Base-by-base conservation (phyloP, 2,888 invertebrate genomes). In the Brassicogethes aeneus region DNA sequence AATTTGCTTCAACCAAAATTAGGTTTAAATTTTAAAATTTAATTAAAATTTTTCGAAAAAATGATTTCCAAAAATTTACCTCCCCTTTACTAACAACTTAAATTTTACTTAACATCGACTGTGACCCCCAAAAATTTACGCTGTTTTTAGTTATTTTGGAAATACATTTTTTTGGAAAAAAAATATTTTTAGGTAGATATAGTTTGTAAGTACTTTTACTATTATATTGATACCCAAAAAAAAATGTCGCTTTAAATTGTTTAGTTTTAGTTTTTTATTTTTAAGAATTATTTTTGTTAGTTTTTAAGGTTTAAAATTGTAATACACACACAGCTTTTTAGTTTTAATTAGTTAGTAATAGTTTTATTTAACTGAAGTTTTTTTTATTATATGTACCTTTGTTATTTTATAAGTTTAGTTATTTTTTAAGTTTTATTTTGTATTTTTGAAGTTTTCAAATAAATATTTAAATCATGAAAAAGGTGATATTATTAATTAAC, bases 261-360 rank as follows among this genome's bases (percentile, higher is more conserved):
- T 45, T 45, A 46, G 38, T 43, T 51, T 47, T 43, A 43, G 42
- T 23, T 32, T 44, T 48, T 47, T 43, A 17, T 34, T 45, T 45
- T 43, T 41, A 40, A 37, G 35, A 36, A 15, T 17, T 42, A 34
- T 38, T 41, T 43, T 46, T 40, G 38, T 37, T 47, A 38, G 35
- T 36, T 40, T 31, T 41, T 47, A 39, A 17, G 40, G n/a, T 45
- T 43, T 47, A 40, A 52, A 55, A 48, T 50, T 56, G 60, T 59
- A 61, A 62, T 63, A 61, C 59, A 63, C 65, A 64, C 62, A 60
- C 64, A 64, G 64, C 64, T 64, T 39, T 39, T 23, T 30, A 2
- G 16, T 15, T 36, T 40, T 36, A 40, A 23, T 36, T 43, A 36
- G 39, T 34, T 50, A 43, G 37, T 33, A 15, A 35, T 42, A 45